Conservation (phyloP, 2,113 vertebrate species). For the Nothoprocta perdicaria region DNA sequence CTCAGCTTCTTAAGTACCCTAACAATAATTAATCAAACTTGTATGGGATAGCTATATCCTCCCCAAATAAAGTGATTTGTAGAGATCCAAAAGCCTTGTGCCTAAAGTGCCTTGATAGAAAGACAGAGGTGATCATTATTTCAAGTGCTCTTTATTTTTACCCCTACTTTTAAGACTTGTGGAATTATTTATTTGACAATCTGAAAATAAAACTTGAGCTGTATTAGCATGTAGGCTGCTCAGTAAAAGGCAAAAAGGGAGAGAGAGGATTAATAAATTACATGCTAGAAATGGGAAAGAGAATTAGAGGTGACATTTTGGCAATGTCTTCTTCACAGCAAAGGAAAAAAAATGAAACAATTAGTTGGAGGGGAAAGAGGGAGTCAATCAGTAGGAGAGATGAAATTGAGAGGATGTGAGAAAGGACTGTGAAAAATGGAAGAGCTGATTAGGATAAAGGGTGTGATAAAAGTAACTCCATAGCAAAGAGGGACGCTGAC, state of each 20-base stretch:
- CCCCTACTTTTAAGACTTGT: constrained; percentile 57
- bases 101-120: background rate
- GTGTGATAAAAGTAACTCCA: background rate
- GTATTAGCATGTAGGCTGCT: constrained; percentile 66
- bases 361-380: constrained; percentile 41
- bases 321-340: constrained; percentile 63
- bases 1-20: constrained; percentile 54
- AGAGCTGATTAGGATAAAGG: constrained; percentile 44
- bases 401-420: constrained; percentile 24
- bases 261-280: constrained; percentile 70
- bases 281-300: constrained; percentile 74
- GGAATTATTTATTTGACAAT: constrained; percentile 83
- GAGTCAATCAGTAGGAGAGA: constrained; percentile 62
- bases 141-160: constrained; percentile 69
- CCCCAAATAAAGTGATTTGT: constrained; percentile 50
- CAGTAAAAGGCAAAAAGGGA: constrained; percentile 49
- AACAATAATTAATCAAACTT: constrained; percentile 75
- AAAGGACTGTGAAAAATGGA: constrained; percentile 35
- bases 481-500: background rate
- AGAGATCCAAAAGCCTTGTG: constrained; percentile 36
- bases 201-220: constrained; percentile 77
- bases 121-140: constrained; percentile 72
- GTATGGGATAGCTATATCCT: constrained; percentile 27
- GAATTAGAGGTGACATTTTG: constrained; percentile 71
- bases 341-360: constrained; percentile 53